Evolutionary conservation across 2,888 invertebrate genomes (phyloP), one percentile per base, ranked within the genome.

Genomic region (Trileptium ribeirensis): DNA sequence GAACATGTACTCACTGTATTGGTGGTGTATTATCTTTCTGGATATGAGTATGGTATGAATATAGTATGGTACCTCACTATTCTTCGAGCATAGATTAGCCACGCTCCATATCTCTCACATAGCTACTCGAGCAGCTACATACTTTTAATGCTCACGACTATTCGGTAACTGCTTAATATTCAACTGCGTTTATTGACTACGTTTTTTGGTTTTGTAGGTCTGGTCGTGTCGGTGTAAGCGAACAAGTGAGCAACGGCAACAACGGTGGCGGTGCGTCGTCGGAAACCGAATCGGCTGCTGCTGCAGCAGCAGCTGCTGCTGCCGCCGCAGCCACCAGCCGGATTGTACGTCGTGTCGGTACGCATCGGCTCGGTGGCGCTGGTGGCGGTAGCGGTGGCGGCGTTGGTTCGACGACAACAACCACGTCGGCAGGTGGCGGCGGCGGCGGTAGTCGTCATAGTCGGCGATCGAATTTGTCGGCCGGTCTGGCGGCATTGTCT

Each of bases 401-500:
- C n/a, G 29, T 70, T 70, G 74, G 74, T 8, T 70, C 74, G 34
- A 70, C 34, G 15, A 70, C 74, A 31, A 31, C 74, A 33, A n/a
- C 31, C 8, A n/a, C 31, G 3, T 2, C n/a, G 33, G 77, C 19
- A 3, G 38, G 77, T 3, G 77, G 77, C 38, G 74, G 74, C n/a
- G 77, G 77, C n/a, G 38, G n/a, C n/a, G 24, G 29, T 38, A 8
- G 3, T 15, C 31, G 77, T 34, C 77, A 75, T 36, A 75, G 37
- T 38, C 77, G 77, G 3, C 36, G 77, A 3, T 36, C 77, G 38
- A 75, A 75, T 36, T 36, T 75, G 77, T 37, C 67, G 3, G 79
- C 79, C 40, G 79, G 64, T 24, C 64, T 64, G 8, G 29, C 64
- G 31, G 40, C 64, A 15, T 31, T 40, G 51, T 31, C 77, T 33